Conservation (phyloP, 1,140 invertebrate species). For the Drosophila kepulauana region DNA sequence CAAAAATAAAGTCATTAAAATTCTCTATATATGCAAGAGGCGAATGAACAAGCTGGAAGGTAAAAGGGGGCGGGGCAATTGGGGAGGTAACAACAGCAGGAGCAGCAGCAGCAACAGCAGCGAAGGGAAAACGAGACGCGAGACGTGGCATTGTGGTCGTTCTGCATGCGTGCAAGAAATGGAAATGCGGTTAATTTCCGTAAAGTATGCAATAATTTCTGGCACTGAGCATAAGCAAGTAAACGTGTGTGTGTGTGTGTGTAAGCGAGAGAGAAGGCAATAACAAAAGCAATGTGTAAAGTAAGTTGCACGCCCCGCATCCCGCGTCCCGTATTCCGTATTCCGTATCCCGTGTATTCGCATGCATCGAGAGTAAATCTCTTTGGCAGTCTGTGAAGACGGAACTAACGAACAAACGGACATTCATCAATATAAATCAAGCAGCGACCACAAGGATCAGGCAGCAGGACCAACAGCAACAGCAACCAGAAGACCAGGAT, state of each 20-base stretch:
- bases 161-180: conserved; percentile 80
- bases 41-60: not conserved
- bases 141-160: conserved; percentile 60
- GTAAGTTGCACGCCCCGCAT: conserved; percentile 60
- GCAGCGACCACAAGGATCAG: conserved; percentile 70
- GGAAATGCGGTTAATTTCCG: conserved; percentile 84
- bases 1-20: conserved; percentile 82
- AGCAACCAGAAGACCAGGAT: conserved; percentile 7
- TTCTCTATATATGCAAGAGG: conserved; percentile 61
- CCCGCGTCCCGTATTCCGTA: not conserved
- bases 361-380: conserved; percentile 70
- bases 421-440: conserved; percentile 84
- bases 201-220: conserved; percentile 84
- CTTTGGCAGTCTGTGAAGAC: conserved; percentile 78
- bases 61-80: not conserved
- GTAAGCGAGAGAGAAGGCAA: conserved; percentile 34
- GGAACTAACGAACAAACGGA: conserved; percentile 83
- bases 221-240: conserved; percentile 71
- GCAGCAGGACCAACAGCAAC: conserved; percentile 38
- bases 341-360: conserved; percentile 1
- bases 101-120: not conserved
- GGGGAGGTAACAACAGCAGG: not conserved
- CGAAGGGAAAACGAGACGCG: not conserved
- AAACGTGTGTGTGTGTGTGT: conserved; percentile 26
- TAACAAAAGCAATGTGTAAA: conserved; percentile 64